Evolutionary conservation across 1,140 invertebrate genomes (phyloP).

Genomic region (Diorhabda sublineata): DNA sequence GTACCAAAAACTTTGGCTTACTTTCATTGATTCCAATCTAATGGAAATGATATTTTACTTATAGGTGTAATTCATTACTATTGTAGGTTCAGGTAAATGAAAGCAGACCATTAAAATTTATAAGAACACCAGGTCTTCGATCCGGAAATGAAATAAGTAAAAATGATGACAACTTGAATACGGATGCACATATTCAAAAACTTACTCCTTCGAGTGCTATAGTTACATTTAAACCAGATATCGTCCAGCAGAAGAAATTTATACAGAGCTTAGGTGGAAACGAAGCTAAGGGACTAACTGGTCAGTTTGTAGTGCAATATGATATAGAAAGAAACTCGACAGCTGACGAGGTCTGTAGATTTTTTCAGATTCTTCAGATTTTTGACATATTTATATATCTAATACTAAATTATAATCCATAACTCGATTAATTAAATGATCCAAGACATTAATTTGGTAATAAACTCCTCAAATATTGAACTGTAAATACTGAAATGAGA

Average conservation of each 20-base stretch:
- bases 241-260: slow-evolving; percentile 49
- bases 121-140: slow-evolving; percentile 55
- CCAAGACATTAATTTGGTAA: no score
- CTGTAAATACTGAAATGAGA: no score
- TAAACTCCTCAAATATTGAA: no score
- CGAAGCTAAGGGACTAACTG: slow-evolving; percentile 50
- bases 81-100: slow-evolving; percentile 54
- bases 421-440: no score
- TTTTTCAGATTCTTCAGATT: not conserved
- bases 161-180: slow-evolving; percentile 29
- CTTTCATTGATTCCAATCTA: no score
- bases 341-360: slow-evolving; percentile 51
- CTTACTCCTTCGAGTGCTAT: slow-evolving; percentile 24
- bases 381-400: no score
- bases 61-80: not conserved
- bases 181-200: slow-evolving; percentile 29
- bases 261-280: slow-evolving; percentile 32
- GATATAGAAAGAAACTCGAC: slow-evolving; percentile 53
- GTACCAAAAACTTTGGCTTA: no score
- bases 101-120: slow-evolving; percentile 50
- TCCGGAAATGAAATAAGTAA: slow-evolving; percentile 43
- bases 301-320: slow-evolving; percentile 62
- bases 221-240: slow-evolving; percentile 48
- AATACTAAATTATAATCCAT: no score
- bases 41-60: not conserved